phyloP scores from a whole-genome alignment of 2,888 invertebrate species.

The Scotopteryx bipunctaria region DNA sequence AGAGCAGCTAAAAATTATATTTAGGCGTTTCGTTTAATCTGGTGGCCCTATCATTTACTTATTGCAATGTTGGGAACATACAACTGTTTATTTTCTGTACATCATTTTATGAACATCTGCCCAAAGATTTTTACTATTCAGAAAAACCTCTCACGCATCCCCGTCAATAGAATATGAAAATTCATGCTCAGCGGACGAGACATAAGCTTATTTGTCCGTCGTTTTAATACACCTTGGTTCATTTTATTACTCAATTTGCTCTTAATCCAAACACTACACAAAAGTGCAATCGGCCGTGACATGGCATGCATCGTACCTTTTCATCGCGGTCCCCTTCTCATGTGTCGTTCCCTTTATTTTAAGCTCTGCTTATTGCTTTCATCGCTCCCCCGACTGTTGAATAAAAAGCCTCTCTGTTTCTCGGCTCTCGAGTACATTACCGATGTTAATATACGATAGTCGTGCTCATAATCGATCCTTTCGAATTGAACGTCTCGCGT shows the following conservation, averaged over 20 bases:
- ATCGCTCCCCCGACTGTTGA: conserved; percentile 55
- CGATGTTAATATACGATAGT: conserved; percentile 73
- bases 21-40: too few species aligned
- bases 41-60: background rate
- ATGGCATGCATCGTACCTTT: conserved; percentile 34
- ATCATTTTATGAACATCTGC: background rate
- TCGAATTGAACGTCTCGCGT: conserved; percentile 52
- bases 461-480: conserved; percentile 67
- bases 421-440: conserved; percentile 66
- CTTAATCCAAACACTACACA: conserved; percentile 39
- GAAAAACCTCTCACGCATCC: conserved; percentile 6
- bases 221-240: conserved; percentile 29
- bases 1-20: too few species aligned
- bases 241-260: conserved; percentile 38
- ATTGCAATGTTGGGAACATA: background rate
- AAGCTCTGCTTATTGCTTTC: conserved; percentile 54
- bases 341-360: conserved; percentile 54
- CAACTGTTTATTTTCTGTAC: background rate
- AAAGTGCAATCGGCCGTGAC: conserved; percentile 39
- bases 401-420: conserved; percentile 62
- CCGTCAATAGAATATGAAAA: conserved; percentile 3
- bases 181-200: conserved; percentile 24
- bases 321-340: conserved; percentile 32
- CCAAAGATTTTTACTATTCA: conserved; percentile 18
- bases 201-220: conserved; percentile 34